phyloP scores from a whole-genome alignment of 2,113 vertebrate genomes.

The Xyrauchen texanus region DNA sequence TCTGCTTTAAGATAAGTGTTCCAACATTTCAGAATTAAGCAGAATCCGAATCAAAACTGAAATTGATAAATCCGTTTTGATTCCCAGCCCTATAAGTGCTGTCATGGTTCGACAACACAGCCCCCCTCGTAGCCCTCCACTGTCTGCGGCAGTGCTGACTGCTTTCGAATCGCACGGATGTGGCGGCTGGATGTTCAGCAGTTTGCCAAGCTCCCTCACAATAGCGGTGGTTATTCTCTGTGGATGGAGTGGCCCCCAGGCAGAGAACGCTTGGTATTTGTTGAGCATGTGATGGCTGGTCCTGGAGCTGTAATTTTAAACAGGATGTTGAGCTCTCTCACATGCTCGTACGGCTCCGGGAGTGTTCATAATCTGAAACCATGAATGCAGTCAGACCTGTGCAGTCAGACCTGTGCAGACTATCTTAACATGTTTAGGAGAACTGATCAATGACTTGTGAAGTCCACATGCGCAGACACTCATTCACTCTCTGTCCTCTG shows the following conservation, averaged over 20 bases:
- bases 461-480: neutral
- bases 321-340: neutral
- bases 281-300: slow-evolving; percentile 33
- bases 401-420: too few species aligned
- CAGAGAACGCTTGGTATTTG: slow-evolving; percentile 17
- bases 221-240: slow-evolving; percentile 25
- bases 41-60: too few species aligned
- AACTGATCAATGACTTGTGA: too few species aligned
- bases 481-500: slow-evolving; percentile 55
- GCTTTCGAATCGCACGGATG: neutral
- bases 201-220: slow-evolving; percentile 29
- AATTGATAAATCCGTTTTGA: too few species aligned
- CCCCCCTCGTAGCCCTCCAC: neutral
- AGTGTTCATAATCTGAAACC: too few species aligned
- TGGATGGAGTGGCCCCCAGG: slow-evolving; percentile 4
- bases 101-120: neutral
- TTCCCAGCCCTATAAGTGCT: neutral
- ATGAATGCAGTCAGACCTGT: too few species aligned
- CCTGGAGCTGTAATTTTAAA: slow-evolving; percentile 1
- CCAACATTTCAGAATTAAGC: too few species aligned
- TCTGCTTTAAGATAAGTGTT: too few species aligned
- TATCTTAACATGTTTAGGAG: too few species aligned
- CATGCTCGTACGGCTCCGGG: too few species aligned
- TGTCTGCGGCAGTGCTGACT: slow-evolving; percentile 13
- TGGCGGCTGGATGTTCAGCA: slow-evolving; percentile 23